Evolutionary conservation across 2,113 vertebrate genomes (phyloP), one percentile per base, ranked within the genome.

Genomic region (Mus spicilegus): DNA sequence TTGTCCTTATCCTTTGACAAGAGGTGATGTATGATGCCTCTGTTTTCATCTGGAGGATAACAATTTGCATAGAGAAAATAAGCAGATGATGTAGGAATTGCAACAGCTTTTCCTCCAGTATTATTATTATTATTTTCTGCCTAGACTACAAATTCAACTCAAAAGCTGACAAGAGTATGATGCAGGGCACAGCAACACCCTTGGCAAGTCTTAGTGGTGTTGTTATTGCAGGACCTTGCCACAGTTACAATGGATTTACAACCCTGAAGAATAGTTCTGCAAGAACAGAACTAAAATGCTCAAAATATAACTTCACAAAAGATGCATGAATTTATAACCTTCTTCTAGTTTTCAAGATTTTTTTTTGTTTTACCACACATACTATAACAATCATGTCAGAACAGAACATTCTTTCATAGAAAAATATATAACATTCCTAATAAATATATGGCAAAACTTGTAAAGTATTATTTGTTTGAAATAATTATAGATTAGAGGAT

Each of bases 151-250:
- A 61, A 9, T 19, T 36, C 13, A 54, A 11, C 20, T 63, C 26
- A 67, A 54, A 92, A 70, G 19, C 11, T 49, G 20, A n/a, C 17
- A 22, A 58, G 11, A 9, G 12, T 3, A 4, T 84, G n/a, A 88
- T 69, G 10, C 72, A 61, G 9, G 10, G 4, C 5, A 58, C 1
- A 70, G 24, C 3, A 26, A 5, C 1, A 61, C 0, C 5, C 5
- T 46, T 70, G 39, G 2, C 1, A 24, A 82, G 75, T 22, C 56
- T 61, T 33, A 51, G 7, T 70, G 24, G 19, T 77, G 56, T 88
- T 46, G 6, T 42, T n/a, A 28, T 39, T 4, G 12, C 13, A 51
- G 51, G 8, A 77, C 6, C 11, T n/a, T 56, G 20, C 14, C 77
- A 54, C 10, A 1, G 11, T 30, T 85, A 46, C 7, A 61, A 54